Evolutionary conservation across 1,140 invertebrate species (phyloP).

Genomic region (Pomphorhynchus laevis): DNA sequence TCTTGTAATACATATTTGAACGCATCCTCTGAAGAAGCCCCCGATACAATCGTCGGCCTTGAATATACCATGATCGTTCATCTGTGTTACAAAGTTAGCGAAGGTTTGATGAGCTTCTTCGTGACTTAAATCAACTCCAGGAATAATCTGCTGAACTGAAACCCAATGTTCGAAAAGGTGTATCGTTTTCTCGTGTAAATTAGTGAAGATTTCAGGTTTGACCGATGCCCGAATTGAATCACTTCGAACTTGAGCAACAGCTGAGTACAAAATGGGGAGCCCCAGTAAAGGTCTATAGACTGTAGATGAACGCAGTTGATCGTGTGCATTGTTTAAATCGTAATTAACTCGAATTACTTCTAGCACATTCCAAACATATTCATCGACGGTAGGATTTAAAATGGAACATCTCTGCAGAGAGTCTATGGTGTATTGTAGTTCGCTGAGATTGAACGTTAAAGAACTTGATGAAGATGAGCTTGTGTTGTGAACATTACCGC

Average conservation of each 20-base stretch:
- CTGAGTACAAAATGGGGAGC: background rate
- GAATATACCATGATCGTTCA: slow-evolving; percentile 74
- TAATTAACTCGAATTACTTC: no score
- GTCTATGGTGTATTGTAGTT: no score
- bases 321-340: no score
- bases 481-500: no score
- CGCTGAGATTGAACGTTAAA: no score
- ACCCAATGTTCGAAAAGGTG: background rate
- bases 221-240: background rate
- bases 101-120: slow-evolving; percentile 1
- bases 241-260: background rate
- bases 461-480: no score
- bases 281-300: no score
- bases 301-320: no score
- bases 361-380: no score
- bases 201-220: background rate
- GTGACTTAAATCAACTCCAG: background rate
- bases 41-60: slow-evolving; percentile 88
- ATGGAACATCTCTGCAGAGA: no score
- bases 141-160: background rate
- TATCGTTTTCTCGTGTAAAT: background rate
- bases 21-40: slow-evolving; percentile 70
- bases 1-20: slow-evolving; percentile 60
- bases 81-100: slow-evolving; percentile 26
- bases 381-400: no score